Base-by-base conservation (phyloP, 1,140 invertebrate species). In the Nasonia giraulti region DNA sequence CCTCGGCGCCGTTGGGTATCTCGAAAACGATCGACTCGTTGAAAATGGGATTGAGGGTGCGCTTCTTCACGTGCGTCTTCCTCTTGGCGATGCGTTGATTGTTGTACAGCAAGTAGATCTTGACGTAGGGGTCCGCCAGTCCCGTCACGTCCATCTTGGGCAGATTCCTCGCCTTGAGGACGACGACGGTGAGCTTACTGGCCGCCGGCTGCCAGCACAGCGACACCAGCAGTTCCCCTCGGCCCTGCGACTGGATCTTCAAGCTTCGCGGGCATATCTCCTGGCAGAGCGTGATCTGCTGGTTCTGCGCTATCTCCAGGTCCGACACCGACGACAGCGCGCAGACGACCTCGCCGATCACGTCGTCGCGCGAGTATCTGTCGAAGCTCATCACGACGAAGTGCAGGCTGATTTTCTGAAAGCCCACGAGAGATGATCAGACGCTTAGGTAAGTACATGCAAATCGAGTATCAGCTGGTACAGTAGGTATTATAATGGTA, bases 51-150 rank as follows among this genome's bases (percentile, higher is more conserved):
- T 98, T 99, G 80, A 99, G 94, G 4, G 99, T 99, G 50, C 98
- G 95, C 91, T 99, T 99, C 94, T 99, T 99, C 37, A 99, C 98
- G 90, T 99, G 98, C 0, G 99, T 99, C 94, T 99, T 99, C 95
- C 99, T 99, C 94, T 99, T 99, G 69, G 98, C 97, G 87, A 99
- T 98, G 84, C 98, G 95, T 91, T 99, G 98, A n/a, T 97, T 97
- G 92, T 99, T 99, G 92, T 97, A 98, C 10, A 99, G 94, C 87
- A 99, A 94, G 93, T 99, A 99, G 90, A 99, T 98, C 92, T 99
- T 99, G 5, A 99, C 98, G 90, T 97, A 96, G 71, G 97, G 97
- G 94, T 97, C 99, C 93, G 97, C 97, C n/a, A 98, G 94, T 82
- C 98, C 98, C 74, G 97, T 98, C 55, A 98, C 96, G 91, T 99